Percentiles rank a stretch among this genome's conserved stretches.
phyloP scores from a whole-genome alignment of 2,888 invertebrate species.

The Chalcis sispes region DNA sequence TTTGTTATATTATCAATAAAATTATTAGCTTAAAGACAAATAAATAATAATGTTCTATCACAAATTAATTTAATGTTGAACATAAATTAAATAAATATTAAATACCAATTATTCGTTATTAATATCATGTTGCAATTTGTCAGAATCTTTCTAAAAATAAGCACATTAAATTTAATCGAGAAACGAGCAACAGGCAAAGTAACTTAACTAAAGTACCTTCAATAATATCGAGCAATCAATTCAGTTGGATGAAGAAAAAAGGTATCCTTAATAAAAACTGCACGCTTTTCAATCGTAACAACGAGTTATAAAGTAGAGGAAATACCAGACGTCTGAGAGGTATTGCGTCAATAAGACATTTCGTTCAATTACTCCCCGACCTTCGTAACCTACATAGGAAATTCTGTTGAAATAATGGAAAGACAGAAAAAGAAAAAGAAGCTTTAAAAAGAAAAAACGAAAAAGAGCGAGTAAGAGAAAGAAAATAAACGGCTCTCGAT shows the following conservation, averaged over 20 bases:
- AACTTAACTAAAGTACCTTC: conserved; percentile 37
- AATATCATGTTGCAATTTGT: not conserved
- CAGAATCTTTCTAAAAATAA: not conserved
- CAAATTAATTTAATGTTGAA: too few species aligned
- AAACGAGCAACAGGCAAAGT: conserved; percentile 30
- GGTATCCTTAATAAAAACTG: conserved; percentile 37
- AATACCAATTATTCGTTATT: not conserved
- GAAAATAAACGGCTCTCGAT: conserved; percentile 13
- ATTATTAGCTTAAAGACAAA: too few species aligned
- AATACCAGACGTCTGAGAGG: conserved; percentile 25
- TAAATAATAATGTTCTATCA: not conserved
- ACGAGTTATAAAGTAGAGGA: not conserved
- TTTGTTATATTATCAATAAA: too few species aligned
- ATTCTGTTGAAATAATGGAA: conserved; percentile 48
- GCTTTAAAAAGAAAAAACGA: not conserved
- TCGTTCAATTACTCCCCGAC: conserved; percentile 50
- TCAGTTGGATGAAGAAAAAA: conserved; percentile 22
- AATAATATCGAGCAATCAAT: conserved; percentile 45
- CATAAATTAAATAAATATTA: conserved; percentile 8
- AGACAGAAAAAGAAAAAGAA: conserved; percentile 19
- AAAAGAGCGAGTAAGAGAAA: not conserved
- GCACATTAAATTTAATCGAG: not conserved
- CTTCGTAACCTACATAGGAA: conserved; percentile 53
- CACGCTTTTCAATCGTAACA: conserved; percentile 4
- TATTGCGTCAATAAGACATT: conserved; percentile 55